Conservation (phyloP, 1,140 invertebrate genomes). For the Apis florea region DNA sequence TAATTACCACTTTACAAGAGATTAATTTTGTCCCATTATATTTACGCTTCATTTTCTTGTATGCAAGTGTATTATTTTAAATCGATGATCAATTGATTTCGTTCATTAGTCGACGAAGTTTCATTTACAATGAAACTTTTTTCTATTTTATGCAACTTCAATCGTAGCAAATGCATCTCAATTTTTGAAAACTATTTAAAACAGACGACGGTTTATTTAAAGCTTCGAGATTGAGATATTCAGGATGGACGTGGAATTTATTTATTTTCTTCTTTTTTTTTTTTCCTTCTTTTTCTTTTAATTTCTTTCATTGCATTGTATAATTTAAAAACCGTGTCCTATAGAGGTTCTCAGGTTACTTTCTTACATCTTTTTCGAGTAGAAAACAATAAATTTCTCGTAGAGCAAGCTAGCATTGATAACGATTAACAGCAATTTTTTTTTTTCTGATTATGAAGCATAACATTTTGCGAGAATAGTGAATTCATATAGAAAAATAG, state of each 20-base stretch:
- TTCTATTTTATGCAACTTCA: constrained; percentile 48
- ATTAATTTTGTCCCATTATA: background rate
- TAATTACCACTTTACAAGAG: constrained; percentile 21
- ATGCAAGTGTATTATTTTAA: background rate
- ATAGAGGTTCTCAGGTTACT: background rate
- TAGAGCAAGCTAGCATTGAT: background rate
- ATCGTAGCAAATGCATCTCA: constrained; percentile 59
- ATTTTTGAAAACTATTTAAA: background rate
- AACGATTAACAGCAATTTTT: constrained; percentile 34
- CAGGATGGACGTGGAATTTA: constrained; percentile 14
- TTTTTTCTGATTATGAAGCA: constrained; percentile 25
- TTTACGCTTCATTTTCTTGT: background rate
- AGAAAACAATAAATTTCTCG: constrained; percentile 11
- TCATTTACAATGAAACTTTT: background rate
- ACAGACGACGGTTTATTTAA: background rate
- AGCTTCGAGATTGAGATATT: background rate
- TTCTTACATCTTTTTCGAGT: constrained; percentile 20
- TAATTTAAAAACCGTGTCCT: background rate
- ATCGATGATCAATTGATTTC: constrained; percentile 20
- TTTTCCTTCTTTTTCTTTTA: background rate
- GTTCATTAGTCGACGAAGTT: constrained; percentile 25
- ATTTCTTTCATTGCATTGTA: background rate
- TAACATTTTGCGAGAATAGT: constrained; percentile 26
- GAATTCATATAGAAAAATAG: constrained; percentile 40
- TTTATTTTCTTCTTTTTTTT: constrained; percentile 2